Evolutionary conservation across 2,113 vertebrate genomes (phyloP).

Genomic region (Epinephelus cyanopodus): DNA sequence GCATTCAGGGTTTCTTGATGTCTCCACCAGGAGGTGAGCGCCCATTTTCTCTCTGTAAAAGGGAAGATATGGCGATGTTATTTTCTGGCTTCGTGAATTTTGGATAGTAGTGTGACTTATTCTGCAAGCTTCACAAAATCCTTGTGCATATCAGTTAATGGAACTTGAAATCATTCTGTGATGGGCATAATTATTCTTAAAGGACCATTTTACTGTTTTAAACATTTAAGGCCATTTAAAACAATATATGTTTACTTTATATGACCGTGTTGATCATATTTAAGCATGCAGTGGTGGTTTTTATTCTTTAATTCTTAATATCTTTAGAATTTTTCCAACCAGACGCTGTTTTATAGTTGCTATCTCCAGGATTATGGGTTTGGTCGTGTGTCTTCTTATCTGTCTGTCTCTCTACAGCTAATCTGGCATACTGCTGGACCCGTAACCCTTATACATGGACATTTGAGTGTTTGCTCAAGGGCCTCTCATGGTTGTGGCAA

Average conservation of each 20-base stretch:
- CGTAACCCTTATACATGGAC: no score
- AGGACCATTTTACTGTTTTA: background rate
- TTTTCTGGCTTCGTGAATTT: constrained; percentile 32
- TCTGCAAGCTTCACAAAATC: constrained; percentile 9
- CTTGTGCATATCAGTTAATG: constrained; percentile 9
- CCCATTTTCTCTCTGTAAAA: constrained; percentile 93
- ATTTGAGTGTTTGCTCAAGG: no score
- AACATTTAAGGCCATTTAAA: background rate
- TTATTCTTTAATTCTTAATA: background rate
- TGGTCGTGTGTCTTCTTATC: no score
- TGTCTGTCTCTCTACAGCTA: no score
- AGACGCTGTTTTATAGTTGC: background rate
- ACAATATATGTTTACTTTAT: background rate
- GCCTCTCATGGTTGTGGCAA: no score
- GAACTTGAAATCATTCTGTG: background rate
- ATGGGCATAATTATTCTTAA: background rate
- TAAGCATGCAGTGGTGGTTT: background rate
- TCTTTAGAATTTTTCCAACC: background rate
- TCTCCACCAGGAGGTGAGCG: constrained; percentile 94
- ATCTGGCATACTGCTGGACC: no score
- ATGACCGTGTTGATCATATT: background rate
- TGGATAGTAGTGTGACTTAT: background rate
- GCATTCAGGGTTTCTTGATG: constrained; percentile 91
- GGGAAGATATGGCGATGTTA: constrained; percentile 40
- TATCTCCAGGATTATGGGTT: no score